Evolutionary conservation across 2,797 vertebrate species (phyloP), one percentile per base, ranked within the genome.

Genomic region (Acanthurus tractus): DNA sequence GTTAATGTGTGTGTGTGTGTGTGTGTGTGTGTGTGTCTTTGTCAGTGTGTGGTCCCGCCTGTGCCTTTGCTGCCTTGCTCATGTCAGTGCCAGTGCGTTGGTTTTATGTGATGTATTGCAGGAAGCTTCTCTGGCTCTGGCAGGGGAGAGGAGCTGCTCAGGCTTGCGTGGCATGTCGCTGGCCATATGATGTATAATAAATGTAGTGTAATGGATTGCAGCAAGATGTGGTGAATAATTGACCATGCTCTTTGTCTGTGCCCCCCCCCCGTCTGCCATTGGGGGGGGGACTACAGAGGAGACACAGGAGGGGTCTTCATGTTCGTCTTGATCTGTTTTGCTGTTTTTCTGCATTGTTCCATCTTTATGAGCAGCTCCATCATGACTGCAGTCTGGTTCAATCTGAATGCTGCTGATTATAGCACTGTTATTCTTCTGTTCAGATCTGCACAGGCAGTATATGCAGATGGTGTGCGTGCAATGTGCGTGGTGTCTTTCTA

Each of bases 131-230:
- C 58, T 58, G 25, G 53, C 54, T 86, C 67, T 70, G 46, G 40
- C 59, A 57, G 59, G 67, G 52, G 49, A 85, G 58, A 73, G 71
- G 22, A 62, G 81, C 81, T 84, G 82, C 79, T 88, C 74, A 80
- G 74, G 84, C 82, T 67, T 84, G 87, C 70, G 1, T 86, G 79
- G 78, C 84, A 87, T 85, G 90, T 89, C 34, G 53, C 81, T 75
- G 83, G 76, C 83, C 75, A 85, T 86, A 73, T 83, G 84, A 94
- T 95, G 81, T 89, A 94, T 95, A 91, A 95, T 94, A 89, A 86
- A 95, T 95, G 89, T 79, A 82, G 92, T 75, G 87, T 93, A 94
- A 96, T 94, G 94, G 93, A 95, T 92, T 94, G 91, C 83, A 82
- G 91, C 78, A 85, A 80, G 89, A 86, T 81, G 72, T 69, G 22